These are phyloP conservation scores for Magallana gigas DNA, from an alignment of 1,140 invertebrate species.

Conservation along the genomic window DNA sequence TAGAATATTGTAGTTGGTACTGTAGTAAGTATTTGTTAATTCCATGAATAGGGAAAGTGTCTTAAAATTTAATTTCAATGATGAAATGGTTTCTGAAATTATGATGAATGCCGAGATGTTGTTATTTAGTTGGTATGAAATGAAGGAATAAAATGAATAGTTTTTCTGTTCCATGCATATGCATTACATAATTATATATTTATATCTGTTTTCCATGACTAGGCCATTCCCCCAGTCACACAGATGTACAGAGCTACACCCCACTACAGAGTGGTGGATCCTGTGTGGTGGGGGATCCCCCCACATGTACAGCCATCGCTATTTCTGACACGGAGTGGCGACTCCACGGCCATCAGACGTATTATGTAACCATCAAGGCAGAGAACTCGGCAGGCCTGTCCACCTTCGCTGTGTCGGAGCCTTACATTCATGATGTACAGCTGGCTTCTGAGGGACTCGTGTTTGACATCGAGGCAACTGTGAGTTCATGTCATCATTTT, in stretches of 20 bases:
- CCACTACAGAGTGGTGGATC: constrained; percentile 39
- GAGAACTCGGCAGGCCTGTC: constrained; percentile 52
- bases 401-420: constrained; percentile 40
- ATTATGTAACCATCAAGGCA: constrained; percentile 55
- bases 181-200: no score
- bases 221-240: constrained; percentile 47
- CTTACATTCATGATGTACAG: constrained; percentile 53
- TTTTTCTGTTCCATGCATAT: no score
- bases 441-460: constrained; percentile 52
- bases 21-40: no score
- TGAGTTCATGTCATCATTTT: not conserved
- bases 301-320: constrained; percentile 55
- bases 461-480: constrained; percentile 47
- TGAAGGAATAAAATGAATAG: no score
- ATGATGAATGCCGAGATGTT: no score
- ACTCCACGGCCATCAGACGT: constrained; percentile 51
- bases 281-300: constrained; percentile 46
- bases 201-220: not conserved
- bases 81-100: no score
- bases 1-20: no score
- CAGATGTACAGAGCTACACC: constrained; percentile 43
- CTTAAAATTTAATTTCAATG: no score
- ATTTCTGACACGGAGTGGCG: constrained; percentile 46
- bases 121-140: no score
- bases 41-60: no score